A percentile compares a stretch with the other conserved stretches of the same genome.
These are phyloP conservation scores for Forbesichthys agassizii DNA, from an alignment of 2,113 vertebrate genomes.

Conservation along the genomic window DNA sequence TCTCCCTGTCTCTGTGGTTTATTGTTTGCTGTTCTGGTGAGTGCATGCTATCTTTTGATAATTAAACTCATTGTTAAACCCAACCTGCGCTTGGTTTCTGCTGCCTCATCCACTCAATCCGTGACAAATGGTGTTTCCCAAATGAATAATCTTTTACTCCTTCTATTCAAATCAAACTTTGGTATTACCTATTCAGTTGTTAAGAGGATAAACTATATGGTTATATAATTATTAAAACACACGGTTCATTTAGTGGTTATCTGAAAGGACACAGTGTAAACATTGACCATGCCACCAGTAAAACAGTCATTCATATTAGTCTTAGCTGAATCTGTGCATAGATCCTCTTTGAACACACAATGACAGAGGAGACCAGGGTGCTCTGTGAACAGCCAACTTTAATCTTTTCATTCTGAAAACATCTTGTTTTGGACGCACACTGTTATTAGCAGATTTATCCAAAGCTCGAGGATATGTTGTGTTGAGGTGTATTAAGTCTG, in stretches of 20 bases:
- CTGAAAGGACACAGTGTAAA: slow-evolving; percentile 15
- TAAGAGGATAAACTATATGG: slow-evolving; percentile 30
- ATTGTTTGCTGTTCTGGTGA: too few species aligned
- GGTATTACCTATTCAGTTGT: slow-evolving; percentile 9
- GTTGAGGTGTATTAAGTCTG: slow-evolving; percentile 29
- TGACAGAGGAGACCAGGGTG: slow-evolving; percentile 24
- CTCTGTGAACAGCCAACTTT: slow-evolving; percentile 47
- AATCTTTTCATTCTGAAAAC: slow-evolving; percentile 58
- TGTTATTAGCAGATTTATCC: slow-evolving; percentile 60
- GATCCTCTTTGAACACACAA: slow-evolving; percentile 56
- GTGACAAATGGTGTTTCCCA: too few species aligned
- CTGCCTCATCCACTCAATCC: too few species aligned
- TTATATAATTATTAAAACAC: slow-evolving; percentile 36
- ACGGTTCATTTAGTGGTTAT: slow-evolving; percentile 25
- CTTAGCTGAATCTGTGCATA: slow-evolving; percentile 33
- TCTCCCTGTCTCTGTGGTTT: too few species aligned
- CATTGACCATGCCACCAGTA: slow-evolving; percentile 18
- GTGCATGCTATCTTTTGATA: too few species aligned
- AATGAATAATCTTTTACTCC: too few species aligned
- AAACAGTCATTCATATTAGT: slow-evolving; percentile 46
- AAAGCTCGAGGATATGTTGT: slow-evolving; percentile 47
- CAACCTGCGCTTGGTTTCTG: too few species aligned
- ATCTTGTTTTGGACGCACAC: slow-evolving; percentile 31
- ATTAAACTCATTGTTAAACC: too few species aligned
- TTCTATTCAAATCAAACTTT: not conserved